Conservation (phyloP, 1,140 invertebrate species). For the Mactra quadrangularis region DNA sequence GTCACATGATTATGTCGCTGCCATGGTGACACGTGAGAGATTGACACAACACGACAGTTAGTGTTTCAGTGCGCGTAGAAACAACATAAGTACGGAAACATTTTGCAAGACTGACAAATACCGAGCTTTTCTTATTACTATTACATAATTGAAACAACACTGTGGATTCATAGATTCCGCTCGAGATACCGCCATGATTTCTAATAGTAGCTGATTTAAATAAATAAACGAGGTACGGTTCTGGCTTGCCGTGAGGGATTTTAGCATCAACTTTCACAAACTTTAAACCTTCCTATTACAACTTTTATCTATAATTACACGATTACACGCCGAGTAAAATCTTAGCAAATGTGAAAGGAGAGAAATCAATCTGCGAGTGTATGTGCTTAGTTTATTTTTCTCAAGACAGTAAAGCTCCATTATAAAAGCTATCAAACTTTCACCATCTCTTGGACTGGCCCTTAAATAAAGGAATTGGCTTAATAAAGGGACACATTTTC, state of each 20-base stretch:
- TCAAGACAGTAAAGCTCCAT: too few relatives aligned
- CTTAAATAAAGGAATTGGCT: too few relatives aligned
- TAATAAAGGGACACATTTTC: too few relatives aligned
- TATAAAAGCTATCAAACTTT: too few relatives aligned
- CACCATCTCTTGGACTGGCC: too few relatives aligned
- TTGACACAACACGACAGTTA: background rate
- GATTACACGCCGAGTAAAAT: too few relatives aligned
- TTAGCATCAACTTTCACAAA: background rate
- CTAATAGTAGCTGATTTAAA: constrained; percentile 47
- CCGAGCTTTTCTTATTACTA: constrained; percentile 14
- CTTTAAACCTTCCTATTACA: background rate
- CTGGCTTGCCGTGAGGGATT: background rate
- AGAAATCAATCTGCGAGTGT: too few relatives aligned
- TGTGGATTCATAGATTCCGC: background rate
- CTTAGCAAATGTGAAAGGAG: too few relatives aligned
- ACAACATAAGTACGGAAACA: background rate
- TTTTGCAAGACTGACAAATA: background rate
- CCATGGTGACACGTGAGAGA: background rate
- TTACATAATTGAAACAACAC: constrained; percentile 50
- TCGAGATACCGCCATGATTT: background rate
- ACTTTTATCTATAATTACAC: background rate
- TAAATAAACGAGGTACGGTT: constrained; percentile 29
- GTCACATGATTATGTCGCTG: background rate
- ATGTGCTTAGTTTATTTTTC: too few relatives aligned
- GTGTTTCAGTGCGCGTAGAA: background rate